phyloP scores from a whole-genome alignment of 1,140 invertebrate genomes.

The Arctopsyche grandis region DNA sequence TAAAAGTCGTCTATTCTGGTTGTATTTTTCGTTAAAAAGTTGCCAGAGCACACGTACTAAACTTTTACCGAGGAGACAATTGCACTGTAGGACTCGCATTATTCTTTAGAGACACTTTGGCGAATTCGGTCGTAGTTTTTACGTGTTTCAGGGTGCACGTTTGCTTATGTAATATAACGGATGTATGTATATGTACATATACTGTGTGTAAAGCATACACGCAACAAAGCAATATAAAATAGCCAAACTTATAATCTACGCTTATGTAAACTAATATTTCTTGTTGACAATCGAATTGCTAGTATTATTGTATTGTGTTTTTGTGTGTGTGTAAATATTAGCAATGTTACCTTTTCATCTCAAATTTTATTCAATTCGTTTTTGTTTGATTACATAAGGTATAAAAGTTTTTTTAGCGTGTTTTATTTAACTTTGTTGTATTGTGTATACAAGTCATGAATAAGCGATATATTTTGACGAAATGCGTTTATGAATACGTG shows the following conservation, averaged over 20 bases:
- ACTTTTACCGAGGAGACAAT: slow-evolving; percentile 37
- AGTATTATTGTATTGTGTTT: neutral
- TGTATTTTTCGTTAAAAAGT: neutral
- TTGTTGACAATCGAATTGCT: slow-evolving; percentile 14
- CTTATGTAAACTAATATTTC: slow-evolving; percentile 29
- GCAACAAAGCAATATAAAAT: neutral
- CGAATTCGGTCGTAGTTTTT: neutral
- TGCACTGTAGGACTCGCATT: slow-evolving; percentile 7
- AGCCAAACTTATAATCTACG: slow-evolving; percentile 3
- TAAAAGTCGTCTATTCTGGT: slow-evolving; percentile 1
- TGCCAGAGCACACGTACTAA: slow-evolving; percentile 33
- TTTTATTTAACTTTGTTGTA: too few relatives aligned
- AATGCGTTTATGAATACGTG: too few relatives aligned
- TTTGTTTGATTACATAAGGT: neutral
- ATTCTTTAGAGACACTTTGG: slow-evolving; percentile 19
- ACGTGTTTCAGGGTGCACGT: neutral
- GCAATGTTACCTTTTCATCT: neutral
- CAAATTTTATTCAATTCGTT: neutral
- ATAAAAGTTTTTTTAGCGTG: too few relatives aligned
- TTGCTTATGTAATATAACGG: neutral
- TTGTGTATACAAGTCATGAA: too few relatives aligned
- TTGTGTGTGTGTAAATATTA: slow-evolving; percentile 14
- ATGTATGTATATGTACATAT: too few relatives aligned
- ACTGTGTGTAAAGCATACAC: too few relatives aligned
- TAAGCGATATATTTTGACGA: too few relatives aligned